A percentile compares a stretch with the other conserved stretches of the same genome.
Evolutionary conservation across 2,113 vertebrate genomes (phyloP).

Genomic region (Rostratula benghalensis): DNA sequence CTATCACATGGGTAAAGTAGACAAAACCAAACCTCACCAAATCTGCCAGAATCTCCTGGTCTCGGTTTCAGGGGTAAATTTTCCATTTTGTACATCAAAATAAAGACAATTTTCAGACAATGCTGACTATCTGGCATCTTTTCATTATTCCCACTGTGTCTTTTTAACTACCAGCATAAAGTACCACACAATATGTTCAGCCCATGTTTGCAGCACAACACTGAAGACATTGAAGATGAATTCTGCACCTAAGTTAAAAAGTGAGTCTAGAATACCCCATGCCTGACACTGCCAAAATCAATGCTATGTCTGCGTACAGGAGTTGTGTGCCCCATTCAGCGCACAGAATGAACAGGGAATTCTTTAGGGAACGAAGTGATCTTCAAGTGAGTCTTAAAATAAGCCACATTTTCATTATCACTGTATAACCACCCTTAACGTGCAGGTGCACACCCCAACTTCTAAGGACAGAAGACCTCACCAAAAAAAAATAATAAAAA

Average conservation of each 20-base stretch:
- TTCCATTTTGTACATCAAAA: not conserved
- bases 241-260: not conserved
- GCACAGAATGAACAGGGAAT: not conserved
- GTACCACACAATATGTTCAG: not conserved
- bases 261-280: not conserved
- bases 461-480: not conserved
- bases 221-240: not conserved
- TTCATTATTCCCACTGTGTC: not conserved
- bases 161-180: not conserved
- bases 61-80: not conserved
- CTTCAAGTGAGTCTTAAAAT: not conserved
- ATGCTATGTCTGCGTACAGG: not conserved
- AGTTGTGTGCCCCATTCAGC: not conserved
- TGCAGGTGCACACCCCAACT: not conserved
- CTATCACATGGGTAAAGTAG: not conserved
- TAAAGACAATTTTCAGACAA: not conserved
- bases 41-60: not conserved
- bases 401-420: not conserved
- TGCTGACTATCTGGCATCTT: not conserved
- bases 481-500: not conserved
- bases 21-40: not conserved
- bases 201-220: not conserved
- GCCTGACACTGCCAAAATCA: not conserved
- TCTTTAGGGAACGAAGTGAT: not conserved
- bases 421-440: not conserved